phyloP scores from a whole-genome alignment of 1,140 invertebrate species.

The Caerostris extrusa region DNA sequence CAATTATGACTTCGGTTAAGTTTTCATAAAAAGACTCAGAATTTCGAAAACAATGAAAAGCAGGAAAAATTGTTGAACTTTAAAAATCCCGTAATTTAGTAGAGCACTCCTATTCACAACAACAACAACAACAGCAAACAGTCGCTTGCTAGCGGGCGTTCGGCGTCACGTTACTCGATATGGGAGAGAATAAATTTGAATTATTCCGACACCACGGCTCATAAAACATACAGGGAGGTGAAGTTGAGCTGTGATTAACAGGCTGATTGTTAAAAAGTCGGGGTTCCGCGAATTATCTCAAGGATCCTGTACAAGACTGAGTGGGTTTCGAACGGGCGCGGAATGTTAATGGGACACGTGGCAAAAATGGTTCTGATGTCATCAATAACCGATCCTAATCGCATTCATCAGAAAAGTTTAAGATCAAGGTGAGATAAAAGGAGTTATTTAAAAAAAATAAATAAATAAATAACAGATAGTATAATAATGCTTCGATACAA shows the following conservation, averaged over 20 bases:
- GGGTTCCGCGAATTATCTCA: background rate
- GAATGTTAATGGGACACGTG: constrained; percentile 52
- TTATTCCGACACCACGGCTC: background rate
- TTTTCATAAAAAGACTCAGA: background rate
- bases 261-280: constrained; percentile 12
- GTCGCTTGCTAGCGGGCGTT: background rate
- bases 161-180: background rate
- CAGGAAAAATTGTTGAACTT: background rate
- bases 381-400: constrained; percentile 7
- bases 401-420: background rate
- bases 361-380: background rate
- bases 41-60: background rate
- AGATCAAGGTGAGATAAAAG: background rate
- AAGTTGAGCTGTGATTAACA: constrained; percentile 52
- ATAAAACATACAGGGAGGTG: constrained; percentile 3
- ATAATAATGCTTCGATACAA: too few species aligned
- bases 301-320: background rate
- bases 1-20: too few species aligned
- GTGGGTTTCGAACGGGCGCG: background rate
- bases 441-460: too few species aligned
- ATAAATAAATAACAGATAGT: too few species aligned
- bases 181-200: constrained; percentile 5
- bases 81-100: background rate
- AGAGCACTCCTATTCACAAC: background rate
- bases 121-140: background rate